These are phyloP conservation scores for Balearica regulorum DNA, from an alignment of 2,797 vertebrate species.

Conservation along the genomic window DNA sequence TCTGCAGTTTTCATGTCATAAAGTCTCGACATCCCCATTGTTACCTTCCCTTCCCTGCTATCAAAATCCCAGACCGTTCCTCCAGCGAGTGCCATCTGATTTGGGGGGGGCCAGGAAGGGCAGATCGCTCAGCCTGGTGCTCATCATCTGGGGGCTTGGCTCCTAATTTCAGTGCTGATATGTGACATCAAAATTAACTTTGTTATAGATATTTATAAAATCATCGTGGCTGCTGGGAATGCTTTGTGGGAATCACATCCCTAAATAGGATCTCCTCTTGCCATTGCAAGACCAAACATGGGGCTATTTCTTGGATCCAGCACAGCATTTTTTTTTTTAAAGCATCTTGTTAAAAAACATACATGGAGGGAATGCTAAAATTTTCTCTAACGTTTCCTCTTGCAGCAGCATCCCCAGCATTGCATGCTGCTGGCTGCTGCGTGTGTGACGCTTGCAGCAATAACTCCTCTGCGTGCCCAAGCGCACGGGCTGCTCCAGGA, in stretches of 20 bases:
- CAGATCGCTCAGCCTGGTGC: neutral
- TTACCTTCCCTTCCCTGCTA: neutral
- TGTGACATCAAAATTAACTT: neutral
- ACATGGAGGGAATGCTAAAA: neutral
- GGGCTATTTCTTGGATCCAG: neutral
- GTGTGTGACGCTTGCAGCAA: neutral
- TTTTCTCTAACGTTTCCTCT: neutral
- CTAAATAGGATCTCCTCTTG: neutral
- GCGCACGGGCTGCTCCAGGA: neutral
- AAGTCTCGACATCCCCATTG: neutral
- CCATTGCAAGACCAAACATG: neutral
- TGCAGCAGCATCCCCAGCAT: neutral
- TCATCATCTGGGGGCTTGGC: neutral
- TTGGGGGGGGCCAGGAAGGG: neutral
- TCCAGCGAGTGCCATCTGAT: neutral
- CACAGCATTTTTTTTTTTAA: neutral
- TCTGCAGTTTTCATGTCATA: neutral
- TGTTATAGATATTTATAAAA: neutral
- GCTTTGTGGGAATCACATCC: neutral
- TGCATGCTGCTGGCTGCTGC: neutral
- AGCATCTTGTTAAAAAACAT: neutral
- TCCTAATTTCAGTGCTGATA: neutral
- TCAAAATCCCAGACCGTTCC: neutral
- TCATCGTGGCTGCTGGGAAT: neutral
- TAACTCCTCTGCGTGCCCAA: neutral